Conservation (phyloP, 1,140 invertebrate species). For the Gerris buenoi region DNA sequence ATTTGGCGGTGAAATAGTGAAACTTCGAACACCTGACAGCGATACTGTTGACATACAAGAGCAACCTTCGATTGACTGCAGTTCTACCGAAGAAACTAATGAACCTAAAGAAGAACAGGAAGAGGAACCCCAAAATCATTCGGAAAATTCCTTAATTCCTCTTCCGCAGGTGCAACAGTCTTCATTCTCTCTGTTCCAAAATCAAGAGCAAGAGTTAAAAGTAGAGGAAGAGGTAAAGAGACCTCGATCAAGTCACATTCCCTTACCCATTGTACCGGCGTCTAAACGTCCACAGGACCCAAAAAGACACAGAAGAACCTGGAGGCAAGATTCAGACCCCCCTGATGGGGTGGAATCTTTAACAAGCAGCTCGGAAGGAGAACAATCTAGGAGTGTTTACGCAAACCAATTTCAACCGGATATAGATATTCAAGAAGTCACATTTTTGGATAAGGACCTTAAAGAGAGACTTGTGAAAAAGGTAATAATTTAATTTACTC, state of each 20-base stretch:
- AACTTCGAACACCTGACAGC: constrained; percentile 65
- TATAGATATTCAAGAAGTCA: constrained; percentile 5
- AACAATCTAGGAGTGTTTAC: constrained; percentile 11
- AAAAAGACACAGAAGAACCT: constrained; percentile 3
- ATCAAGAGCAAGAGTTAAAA: not conserved
- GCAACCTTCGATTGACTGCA: constrained; percentile 1
- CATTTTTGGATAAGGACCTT: constrained; percentile 11
- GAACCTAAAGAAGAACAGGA: not conserved
- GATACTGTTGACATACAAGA: constrained; percentile 30
- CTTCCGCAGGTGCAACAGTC: not conserved
- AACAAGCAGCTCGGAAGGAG: constrained; percentile 22
- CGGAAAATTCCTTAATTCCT: no score
- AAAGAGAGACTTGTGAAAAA: constrained; percentile 11
- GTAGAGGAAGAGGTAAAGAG: constrained; percentile 7
- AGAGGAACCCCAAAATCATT: not conserved
- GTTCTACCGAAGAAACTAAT: not conserved
- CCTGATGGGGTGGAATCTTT: constrained; percentile 22
- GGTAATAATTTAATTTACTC: no score
- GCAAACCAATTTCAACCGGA: not conserved
- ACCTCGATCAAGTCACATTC: constrained; percentile 20
- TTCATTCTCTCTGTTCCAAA: not conserved
- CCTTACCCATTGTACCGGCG: constrained; percentile 22
- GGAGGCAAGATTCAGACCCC: constrained; percentile 14
- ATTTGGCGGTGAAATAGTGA: constrained; percentile 67
- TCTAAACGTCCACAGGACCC: constrained; percentile 16